Evolutionary conservation across 2,888 invertebrate species (phyloP), one percentile per base, ranked within the genome.

Genomic region (Periphyllus acericola): DNA sequence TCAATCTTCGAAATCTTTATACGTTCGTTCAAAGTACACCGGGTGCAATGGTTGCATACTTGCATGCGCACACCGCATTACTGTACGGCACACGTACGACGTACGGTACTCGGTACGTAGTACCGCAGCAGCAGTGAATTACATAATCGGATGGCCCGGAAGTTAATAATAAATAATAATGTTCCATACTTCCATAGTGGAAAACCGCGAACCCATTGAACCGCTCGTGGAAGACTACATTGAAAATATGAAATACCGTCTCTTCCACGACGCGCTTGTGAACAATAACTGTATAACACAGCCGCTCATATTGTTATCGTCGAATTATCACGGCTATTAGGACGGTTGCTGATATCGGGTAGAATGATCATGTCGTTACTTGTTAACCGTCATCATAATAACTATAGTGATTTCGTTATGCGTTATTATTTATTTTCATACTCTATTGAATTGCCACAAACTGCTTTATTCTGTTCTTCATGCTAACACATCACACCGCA

Each of bases 151-250:
- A 36, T 36, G 6, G 6, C 6, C 36, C 60, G 25, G 19, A 21
- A 66, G 8, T 25, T 66, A 66, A 1, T 21, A 21, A 21, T 21
- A n/a, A n/a, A n/a, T n/a, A n/a, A n/a, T n/a, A n/a, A n/a, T n/a
- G n/a, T n/a, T n/a, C n/a, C n/a, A n/a, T n/a, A n/a, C n/a, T n/a
- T 34, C 60, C 25, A 32, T 66, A 17, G n/a, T 17, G 60, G 36
- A 80, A 80, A 80, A 36, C 21, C 80, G 80, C 80, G 80, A 80
- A 80, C n/a, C 19, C 6, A 5, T 21, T 9, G 9, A 66, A 1
- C 25, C n/a, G 19, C 21, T n/a, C 40, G 19, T 80, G 80, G 80
- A 80, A 40, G 66, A 80, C 17, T 36, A 66, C 8, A 9, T 74
- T 36, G 34, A 80, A 60, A 36, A 14, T 4, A 17, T 80, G 66